Conservation (phyloP, 2,113 vertebrate genomes). For the Prietella phreatophila region DNA sequence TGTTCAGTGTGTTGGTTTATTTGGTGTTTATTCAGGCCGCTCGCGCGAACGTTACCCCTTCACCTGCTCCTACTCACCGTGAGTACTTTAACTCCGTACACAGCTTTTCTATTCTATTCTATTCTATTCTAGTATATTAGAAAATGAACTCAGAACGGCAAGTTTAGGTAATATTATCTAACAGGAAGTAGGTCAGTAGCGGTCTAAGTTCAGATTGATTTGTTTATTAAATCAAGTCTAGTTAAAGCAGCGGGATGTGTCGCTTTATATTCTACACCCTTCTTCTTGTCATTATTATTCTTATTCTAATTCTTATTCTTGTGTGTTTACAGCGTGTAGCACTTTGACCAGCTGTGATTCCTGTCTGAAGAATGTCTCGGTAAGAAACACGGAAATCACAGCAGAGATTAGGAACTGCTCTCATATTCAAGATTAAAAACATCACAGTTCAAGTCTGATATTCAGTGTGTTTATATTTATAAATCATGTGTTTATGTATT, state of each 20-base stretch:
- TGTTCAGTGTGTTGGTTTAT: background rate
- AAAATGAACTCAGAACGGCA: background rate
- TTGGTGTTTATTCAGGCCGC: background rate
- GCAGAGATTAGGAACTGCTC: background rate
- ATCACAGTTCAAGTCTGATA: background rate
- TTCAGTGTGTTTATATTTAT: background rate
- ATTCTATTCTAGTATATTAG: background rate
- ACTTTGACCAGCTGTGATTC: conserved; percentile 36
- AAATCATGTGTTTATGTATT: too few species aligned
- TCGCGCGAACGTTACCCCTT: background rate
- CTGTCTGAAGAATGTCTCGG: conserved; percentile 45
- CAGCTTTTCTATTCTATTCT: too few species aligned
- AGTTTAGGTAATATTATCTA: background rate
- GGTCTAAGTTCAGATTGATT: background rate
- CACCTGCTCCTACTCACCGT: background rate
- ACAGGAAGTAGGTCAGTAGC: background rate
- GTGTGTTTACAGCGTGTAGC: conserved; percentile 2
- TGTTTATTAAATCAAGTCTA: background rate
- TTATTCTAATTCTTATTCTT: background rate
- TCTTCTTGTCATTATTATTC: too few species aligned
- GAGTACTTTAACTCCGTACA: background rate
- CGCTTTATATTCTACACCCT: too few species aligned
- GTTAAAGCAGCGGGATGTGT: background rate
- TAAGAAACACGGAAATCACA: conserved; percentile 10
- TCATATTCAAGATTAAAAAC: too few species aligned